phyloP scores from a whole-genome alignment of 2,888 invertebrate species.

The Syritta pipiens region DNA sequence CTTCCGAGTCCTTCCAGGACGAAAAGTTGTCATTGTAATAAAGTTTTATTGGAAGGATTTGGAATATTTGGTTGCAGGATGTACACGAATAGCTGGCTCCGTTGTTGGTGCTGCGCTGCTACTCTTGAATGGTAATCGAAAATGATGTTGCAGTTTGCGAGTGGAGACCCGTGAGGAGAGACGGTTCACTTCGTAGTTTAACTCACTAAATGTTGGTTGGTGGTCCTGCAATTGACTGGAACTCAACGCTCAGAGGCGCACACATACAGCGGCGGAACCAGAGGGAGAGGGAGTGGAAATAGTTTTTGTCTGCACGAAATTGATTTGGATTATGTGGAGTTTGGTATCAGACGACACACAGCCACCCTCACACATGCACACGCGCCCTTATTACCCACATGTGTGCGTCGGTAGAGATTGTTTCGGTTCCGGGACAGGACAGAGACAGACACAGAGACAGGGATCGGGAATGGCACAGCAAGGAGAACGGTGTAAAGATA shows the following conservation, averaged over 20 bases:
- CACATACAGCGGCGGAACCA: not conserved
- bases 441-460: too few species aligned
- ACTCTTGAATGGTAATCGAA: slow-evolving; percentile 55
- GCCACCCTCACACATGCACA: not conserved
- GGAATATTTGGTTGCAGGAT: slow-evolving; percentile 52
- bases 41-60: slow-evolving; percentile 69
- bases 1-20: slow-evolving; percentile 26
- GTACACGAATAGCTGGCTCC: slow-evolving; percentile 6
- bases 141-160: slow-evolving; percentile 58
- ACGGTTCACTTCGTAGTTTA: slow-evolving; percentile 55
- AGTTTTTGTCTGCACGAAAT: slow-evolving; percentile 65
- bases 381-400: not conserved
- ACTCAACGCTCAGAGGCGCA: slow-evolving; percentile 6
- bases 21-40: slow-evolving; percentile 67
- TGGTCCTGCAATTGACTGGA: slow-evolving; percentile 61
- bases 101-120: slow-evolving; percentile 27
- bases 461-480: too few species aligned
- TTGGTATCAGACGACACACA: not conserved
- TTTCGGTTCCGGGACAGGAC: slow-evolving; percentile 16
- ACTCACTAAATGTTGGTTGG: slow-evolving; percentile 65
- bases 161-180: slow-evolving; percentile 23
- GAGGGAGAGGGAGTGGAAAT: slow-evolving; percentile 15
- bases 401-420: slow-evolving; percentile 10
- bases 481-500: slow-evolving; percentile 60
- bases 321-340: slow-evolving; percentile 66